These are phyloP conservation scores for Brachionus paranguensis DNA, from an alignment of 1,140 invertebrate species.

Conservation along the genomic window DNA sequence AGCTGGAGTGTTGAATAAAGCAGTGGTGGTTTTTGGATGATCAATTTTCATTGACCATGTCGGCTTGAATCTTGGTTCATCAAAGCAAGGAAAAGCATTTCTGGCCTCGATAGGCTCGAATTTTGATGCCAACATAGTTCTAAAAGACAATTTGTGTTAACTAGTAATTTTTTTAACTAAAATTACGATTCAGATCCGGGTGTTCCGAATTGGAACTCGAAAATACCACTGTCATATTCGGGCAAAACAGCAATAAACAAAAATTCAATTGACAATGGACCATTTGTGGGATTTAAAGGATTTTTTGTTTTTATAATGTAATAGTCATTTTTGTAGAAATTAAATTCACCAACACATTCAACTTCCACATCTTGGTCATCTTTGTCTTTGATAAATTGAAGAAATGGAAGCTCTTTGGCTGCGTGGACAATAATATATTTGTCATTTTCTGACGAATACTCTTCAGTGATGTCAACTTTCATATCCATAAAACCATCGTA, in stretches of 20 bases:
- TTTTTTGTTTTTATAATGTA: constrained; percentile 9
- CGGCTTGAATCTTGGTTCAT: constrained; percentile 38
- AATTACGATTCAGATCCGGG: constrained; percentile 15
- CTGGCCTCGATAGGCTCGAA: constrained; percentile 36
- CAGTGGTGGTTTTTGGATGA: constrained; percentile 19
- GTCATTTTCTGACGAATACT: not conserved
- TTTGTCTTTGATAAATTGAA: not conserved
- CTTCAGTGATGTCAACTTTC: not conserved
- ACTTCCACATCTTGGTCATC: not conserved
- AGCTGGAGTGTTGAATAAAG: constrained; percentile 3
- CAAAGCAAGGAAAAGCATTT: constrained; percentile 35
- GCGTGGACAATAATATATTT: constrained; percentile 24
- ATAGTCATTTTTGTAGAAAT: constrained; percentile 17
- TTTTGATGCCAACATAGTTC: constrained; percentile 36
- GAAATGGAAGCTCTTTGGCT: not conserved
- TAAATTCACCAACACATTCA: constrained; percentile 32
- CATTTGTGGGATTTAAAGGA: not conserved
- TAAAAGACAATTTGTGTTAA: not conserved
- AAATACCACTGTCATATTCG: constrained; percentile 22
- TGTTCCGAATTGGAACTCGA: constrained; percentile 24
- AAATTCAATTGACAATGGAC: constrained; percentile 18
- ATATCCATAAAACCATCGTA: constrained; percentile 27
- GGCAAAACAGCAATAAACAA: not conserved
- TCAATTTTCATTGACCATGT: not conserved
- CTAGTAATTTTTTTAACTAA: not conserved